A percentile compares a stretch with the other conserved stretches of the same genome.
Conservation (phyloP, 1,140 invertebrate genomes). For the Orius insidiosus region DNA sequence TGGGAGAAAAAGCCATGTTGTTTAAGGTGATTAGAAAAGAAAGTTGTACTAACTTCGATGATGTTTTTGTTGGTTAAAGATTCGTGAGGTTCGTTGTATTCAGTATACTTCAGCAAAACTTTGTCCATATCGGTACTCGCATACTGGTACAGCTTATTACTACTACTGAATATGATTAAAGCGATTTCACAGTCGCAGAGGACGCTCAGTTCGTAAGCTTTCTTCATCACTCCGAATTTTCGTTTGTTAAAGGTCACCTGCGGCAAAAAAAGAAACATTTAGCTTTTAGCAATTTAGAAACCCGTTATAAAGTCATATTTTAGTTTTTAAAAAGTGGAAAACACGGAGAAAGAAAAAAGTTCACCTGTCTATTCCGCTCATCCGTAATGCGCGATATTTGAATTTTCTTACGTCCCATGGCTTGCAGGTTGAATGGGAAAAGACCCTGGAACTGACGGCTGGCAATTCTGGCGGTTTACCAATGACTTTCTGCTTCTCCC, state of each 20-base stretch:
- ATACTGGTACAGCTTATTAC: conserved; percentile 99
- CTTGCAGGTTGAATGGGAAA: conserved; percentile 24
- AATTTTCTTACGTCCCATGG: conserved; percentile 99
- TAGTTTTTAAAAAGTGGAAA: conserved; percentile 1
- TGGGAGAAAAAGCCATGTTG: too few species aligned
- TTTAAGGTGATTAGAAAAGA: too few species aligned
- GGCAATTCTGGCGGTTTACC: conserved; percentile 19
- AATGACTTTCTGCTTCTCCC: neutral
- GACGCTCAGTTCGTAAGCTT: conserved; percentile 97
- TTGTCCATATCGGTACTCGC: conserved; percentile 99
- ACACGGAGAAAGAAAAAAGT: neutral
- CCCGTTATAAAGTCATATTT: too few species aligned
- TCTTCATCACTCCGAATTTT: conserved; percentile 99
- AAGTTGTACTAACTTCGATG: conserved; percentile 77
- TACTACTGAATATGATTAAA: conserved; percentile 98
- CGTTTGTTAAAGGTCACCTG: conserved; percentile 99
- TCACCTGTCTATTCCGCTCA: conserved; percentile 95
- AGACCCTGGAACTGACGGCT: conserved; percentile 15
- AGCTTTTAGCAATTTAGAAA: neutral
- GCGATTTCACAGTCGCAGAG: conserved; percentile 99
- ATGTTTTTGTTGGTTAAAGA: conserved; percentile 99
- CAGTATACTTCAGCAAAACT: conserved; percentile 97
- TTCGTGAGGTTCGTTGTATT: conserved; percentile 99
- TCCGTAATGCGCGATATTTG: conserved; percentile 98
- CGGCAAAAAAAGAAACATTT: conserved; percentile 22